These are phyloP conservation scores for Lasiurus cinereus DNA, from an alignment of 2,113 vertebrate genomes.

Conservation along the genomic window DNA sequence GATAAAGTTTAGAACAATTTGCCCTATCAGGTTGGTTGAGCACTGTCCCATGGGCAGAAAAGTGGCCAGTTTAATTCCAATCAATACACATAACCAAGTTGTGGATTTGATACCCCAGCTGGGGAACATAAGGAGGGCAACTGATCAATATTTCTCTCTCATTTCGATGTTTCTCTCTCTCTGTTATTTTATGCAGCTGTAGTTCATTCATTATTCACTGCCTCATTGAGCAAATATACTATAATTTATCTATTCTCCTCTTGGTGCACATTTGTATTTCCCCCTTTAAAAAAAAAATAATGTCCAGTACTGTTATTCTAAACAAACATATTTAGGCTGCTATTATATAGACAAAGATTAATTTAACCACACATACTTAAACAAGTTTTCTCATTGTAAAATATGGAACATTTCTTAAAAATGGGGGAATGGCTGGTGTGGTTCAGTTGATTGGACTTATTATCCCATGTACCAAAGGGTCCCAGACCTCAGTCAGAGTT, in stretches of 20 bases:
- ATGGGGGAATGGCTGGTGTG: no score
- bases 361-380: no score
- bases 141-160: background rate
- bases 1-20: slow-evolving; percentile 1
- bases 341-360: no score
- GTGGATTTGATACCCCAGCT: background rate
- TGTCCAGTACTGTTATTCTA: background rate
- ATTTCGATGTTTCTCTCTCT: background rate
- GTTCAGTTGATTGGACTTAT: no score
- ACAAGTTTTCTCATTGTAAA: no score
- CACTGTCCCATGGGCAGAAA: background rate
- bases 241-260: background rate
- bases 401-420: no score
- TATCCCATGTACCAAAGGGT: no score
- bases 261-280: background rate
- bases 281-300: no score
- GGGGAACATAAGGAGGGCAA: background rate
- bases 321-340: background rate
- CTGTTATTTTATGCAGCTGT: background rate
- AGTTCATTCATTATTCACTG: background rate
- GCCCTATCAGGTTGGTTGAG: background rate
- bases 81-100: background rate
- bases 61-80: no score
- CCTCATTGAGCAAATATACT: background rate
- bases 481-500: no score